phyloP scores from a whole-genome alignment of 2,888 invertebrate species.

The Rhagium mordax region DNA sequence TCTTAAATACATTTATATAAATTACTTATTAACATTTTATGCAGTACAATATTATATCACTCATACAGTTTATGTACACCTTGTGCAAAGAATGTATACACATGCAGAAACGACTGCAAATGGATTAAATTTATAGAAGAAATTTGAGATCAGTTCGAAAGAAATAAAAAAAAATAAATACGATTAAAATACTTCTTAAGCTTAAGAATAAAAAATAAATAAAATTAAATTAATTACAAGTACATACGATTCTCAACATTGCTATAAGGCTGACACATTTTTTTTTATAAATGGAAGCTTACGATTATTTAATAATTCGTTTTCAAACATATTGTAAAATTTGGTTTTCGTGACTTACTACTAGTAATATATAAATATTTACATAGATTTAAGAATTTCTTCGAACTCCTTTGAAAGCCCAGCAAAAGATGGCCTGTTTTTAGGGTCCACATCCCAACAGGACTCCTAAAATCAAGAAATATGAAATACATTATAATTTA shows the following conservation, averaged over 20 bases:
- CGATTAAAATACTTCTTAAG: conserved; percentile 38
- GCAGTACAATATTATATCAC: background rate
- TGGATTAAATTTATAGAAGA: conserved; percentile 35
- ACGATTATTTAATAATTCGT: conserved; percentile 53
- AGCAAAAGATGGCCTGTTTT: conserved; percentile 80
- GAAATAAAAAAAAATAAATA: conserved; percentile 39
- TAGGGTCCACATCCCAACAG: conserved; percentile 80
- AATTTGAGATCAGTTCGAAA: conserved; percentile 53
- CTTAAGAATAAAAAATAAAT: conserved; percentile 47
- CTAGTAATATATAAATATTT: conserved; percentile 53
- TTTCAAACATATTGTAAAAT: conserved; percentile 43
- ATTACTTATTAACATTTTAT: too few species aligned
- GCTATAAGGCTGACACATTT: conserved; percentile 52
- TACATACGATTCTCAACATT: conserved; percentile 49
- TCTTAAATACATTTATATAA: background rate
- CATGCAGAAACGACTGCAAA: conserved; percentile 18
- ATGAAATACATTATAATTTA: background rate
- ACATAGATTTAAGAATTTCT: conserved; percentile 70
- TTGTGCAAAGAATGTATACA: conserved; percentile 30
- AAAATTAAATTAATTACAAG: conserved; percentile 49
- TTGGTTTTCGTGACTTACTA: conserved; percentile 52
- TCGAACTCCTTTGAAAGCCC: conserved; percentile 73
- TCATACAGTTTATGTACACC: conserved; percentile 1
- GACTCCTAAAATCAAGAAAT: conserved; percentile 59
- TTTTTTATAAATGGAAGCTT: conserved; percentile 58